Percentiles rank a stretch among this genome's conserved stretches.
Conservation (phyloP, 2,113 vertebrate species). For the Cebidichthys violaceus region DNA sequence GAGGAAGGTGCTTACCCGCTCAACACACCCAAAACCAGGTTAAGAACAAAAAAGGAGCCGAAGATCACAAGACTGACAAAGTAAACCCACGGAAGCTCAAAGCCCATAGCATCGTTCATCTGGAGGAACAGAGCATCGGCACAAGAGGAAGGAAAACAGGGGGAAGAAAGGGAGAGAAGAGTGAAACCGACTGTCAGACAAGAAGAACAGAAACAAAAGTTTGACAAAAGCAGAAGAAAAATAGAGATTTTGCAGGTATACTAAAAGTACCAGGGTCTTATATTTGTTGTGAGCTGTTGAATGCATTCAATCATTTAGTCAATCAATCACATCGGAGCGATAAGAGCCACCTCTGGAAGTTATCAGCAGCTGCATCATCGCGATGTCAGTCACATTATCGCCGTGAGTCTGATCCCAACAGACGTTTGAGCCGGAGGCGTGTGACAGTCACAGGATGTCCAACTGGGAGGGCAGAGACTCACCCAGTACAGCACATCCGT, state of each 20-base stretch:
- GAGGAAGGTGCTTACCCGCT: slow-evolving; percentile 97
- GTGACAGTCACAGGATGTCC: slow-evolving; percentile 47
- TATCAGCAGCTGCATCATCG: slow-evolving; percentile 66
- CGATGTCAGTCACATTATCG: slow-evolving; percentile 60
- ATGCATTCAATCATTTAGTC: slow-evolving; percentile 56
- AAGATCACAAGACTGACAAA: slow-evolving; percentile 99
- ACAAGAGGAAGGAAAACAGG: slow-evolving; percentile 33
- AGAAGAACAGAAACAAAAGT: slow-evolving; percentile 35
- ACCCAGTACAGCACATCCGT: slow-evolving; percentile 99
- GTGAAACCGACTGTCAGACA: slow-evolving; percentile 32
- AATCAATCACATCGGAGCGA: slow-evolving; percentile 63
- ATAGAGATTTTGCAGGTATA: slow-evolving; percentile 14
- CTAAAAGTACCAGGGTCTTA: slow-evolving; percentile 12
- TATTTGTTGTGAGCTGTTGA: slow-evolving; percentile 32
- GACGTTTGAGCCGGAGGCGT: slow-evolving; percentile 39
- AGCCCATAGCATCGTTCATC: slow-evolving; percentile 99
- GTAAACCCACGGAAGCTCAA: slow-evolving; percentile 99
- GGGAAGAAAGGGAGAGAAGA: slow-evolving; percentile 45
- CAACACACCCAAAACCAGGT: slow-evolving; percentile 99
- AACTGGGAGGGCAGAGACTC: slow-evolving; percentile 59
- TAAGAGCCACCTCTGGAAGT: slow-evolving; percentile 53
- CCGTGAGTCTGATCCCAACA: slow-evolving; percentile 46
- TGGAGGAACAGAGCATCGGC: slow-evolving; percentile 73
- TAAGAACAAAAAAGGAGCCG: slow-evolving; percentile 99
- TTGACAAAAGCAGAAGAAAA: slow-evolving; percentile 9